Evolutionary conservation across 2,797 vertebrate species (phyloP), one percentile per base, ranked within the genome.

Genomic region (Arnoldichthys spilopterus): DNA sequence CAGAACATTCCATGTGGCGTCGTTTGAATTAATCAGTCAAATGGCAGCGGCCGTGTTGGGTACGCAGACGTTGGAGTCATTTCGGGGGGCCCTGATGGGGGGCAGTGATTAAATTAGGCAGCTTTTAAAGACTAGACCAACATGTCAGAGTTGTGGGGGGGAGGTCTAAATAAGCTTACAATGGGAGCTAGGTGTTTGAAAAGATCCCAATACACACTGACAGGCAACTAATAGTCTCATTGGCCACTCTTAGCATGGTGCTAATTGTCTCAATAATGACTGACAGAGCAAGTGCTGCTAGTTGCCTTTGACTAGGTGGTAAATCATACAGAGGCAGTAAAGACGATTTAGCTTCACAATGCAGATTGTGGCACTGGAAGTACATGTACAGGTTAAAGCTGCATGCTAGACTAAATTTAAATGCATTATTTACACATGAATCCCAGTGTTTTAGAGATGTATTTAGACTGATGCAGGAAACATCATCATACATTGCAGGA

Each of bases 1-100:
- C 93, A 94, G 94, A 95, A 95, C 93, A 95, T 94, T 86, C 79
- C 63, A 80, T 92, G 90, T 94, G 94, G 93, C 92, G 76, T 88
- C 85, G 63, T 88, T 91, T 76, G 92, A 94, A 93, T 95, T 94
- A 94, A 94, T 95, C 91, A 92, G 90, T 87, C 90, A 88, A 92
- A 92, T 13, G 89, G 87, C 88, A 13, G 88, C 88, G 89, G 85
- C 91, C 90, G 84, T 87, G 90, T 90, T 77, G 84, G 91, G 91
- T 90, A 91, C 91, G 93, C 90, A 88, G 88, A 92, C 86, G 86
- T 89, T 90, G 87, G 85, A 91, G 89, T 78, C 83, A 91, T 83
- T 84, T 91, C 91, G 88, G 87, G 84, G 86, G 87, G 88, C 85
- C 88, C 88, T 88, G 90, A 90, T 90, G 88, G 85, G 84, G 61